phyloP scores from a whole-genome alignment of 2,797 vertebrate genomes.

The Coendou prehensilis region DNA sequence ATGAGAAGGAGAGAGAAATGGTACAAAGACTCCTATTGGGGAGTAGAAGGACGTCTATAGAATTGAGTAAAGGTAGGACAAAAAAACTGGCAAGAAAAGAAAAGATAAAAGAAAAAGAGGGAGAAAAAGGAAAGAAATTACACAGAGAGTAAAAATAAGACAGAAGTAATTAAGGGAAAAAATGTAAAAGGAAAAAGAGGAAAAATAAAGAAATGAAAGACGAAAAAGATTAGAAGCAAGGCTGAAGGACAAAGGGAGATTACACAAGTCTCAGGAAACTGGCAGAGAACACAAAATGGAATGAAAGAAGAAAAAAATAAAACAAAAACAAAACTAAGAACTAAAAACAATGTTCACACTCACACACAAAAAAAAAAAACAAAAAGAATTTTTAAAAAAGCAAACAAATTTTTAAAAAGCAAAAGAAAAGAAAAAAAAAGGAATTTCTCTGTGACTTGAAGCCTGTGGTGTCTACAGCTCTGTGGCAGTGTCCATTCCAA shows the following conservation, averaged over 20 bases:
- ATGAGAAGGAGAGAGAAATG: too few relatives aligned
- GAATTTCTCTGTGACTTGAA: not conserved
- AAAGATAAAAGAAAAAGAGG: too few relatives aligned
- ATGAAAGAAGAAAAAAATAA: too few relatives aligned
- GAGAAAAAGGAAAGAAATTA: not conserved
- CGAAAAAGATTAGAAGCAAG: not conserved
- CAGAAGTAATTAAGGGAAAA: not conserved
- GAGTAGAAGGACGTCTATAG: too few relatives aligned
- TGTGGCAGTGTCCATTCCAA: not conserved
- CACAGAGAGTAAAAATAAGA: not conserved
- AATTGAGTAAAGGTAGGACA: too few relatives aligned
- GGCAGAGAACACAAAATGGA: too few relatives aligned
- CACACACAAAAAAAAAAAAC: not conserved
- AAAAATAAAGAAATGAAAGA: not conserved
- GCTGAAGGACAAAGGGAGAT: not conserved
- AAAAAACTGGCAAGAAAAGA: too few relatives aligned
- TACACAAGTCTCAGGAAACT: not conserved
- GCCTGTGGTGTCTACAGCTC: not conserved
- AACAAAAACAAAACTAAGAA: too few relatives aligned
- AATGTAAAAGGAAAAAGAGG: not conserved
- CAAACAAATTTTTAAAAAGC: not conserved
- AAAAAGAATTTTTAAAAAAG: not conserved
- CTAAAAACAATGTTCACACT: not conserved
- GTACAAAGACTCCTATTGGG: too few relatives aligned
- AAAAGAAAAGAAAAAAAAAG: not conserved